Percentiles rank a stretch among this genome's conserved stretches.
Evolutionary conservation across 1,140 invertebrate species (phyloP).

Genomic region (Drosophila parvula): DNA sequence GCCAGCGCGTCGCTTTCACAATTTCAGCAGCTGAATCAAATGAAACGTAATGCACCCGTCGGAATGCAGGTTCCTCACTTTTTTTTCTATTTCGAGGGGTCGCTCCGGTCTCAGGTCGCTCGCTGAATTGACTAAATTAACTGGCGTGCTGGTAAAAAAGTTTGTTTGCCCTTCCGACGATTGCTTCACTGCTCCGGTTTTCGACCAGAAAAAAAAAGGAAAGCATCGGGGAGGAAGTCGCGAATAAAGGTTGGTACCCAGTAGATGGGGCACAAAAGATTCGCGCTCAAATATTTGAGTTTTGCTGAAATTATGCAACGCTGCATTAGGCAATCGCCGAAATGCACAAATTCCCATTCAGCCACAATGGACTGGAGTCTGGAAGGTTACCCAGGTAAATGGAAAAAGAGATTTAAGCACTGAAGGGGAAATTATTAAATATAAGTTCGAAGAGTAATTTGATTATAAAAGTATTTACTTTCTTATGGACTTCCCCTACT

Average conservation of each 20-base stretch:
- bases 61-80: conserved; percentile 39
- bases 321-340: conserved; percentile 71
- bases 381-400: not conserved
- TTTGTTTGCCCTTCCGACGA: conserved; percentile 72
- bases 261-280: conserved; percentile 71
- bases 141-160: conserved; percentile 64
- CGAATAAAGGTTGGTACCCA: conserved; percentile 32
- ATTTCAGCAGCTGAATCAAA: conserved; percentile 62
- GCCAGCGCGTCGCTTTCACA: conserved; percentile 40
- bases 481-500: not conserved
- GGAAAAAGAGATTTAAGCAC: not conserved
- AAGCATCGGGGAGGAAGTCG: not conserved
- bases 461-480: not conserved
- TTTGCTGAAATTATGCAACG: conserved; percentile 76
- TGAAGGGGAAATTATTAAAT: conserved; percentile 4
- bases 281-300: conserved; percentile 78
- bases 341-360: conserved; percentile 65
- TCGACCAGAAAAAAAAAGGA: conserved; percentile 2
- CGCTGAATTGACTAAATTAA: conserved; percentile 80
- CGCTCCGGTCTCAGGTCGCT: not conserved
- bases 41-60: conserved; percentile 61
- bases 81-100: conserved; percentile 5
- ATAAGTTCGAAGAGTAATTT: not conserved
- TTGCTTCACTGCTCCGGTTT: conserved; percentile 55
- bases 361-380: conserved; percentile 5